These are phyloP conservation scores for Drosophila kohkoa DNA, from an alignment of 1,140 invertebrate genomes.

Conservation along the genomic window DNA sequence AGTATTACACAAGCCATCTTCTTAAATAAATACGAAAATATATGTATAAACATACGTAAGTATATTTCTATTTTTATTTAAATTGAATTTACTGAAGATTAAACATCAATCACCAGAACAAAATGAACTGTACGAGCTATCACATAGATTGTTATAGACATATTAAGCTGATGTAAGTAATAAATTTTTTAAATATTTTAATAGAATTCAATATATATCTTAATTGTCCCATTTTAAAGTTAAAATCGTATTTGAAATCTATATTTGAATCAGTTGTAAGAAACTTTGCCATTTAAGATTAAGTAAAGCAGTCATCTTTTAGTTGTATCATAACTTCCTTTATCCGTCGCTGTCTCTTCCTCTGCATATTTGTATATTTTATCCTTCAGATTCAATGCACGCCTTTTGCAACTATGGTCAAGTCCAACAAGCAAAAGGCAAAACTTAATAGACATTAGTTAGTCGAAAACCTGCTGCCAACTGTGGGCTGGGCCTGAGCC, in stretches of 20 bases:
- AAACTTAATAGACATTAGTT: slow-evolving; percentile 36
- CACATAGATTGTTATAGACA: no score
- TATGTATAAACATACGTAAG: no score
- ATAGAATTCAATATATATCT: no score
- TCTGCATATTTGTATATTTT: neutral
- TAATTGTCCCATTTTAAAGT: neutral
- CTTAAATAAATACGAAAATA: no score
- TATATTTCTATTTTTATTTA: no score
- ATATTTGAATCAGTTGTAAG: neutral
- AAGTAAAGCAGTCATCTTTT: neutral
- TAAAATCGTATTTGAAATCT: neutral
- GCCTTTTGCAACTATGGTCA: slow-evolving; percentile 7
- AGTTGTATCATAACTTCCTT: neutral
- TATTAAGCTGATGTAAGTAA: no score
- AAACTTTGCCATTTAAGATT: neutral
- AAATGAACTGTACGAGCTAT: no score
- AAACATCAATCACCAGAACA: no score
- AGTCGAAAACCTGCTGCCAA: slow-evolving; percentile 20
- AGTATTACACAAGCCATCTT: no score
- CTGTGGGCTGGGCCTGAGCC: neutral
- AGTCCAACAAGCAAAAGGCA: slow-evolving; percentile 32
- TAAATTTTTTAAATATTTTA: no score
- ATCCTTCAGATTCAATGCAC: slow-evolving; percentile 6
- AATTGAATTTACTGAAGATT: no score
- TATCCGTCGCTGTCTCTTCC: no score